phyloP scores from a whole-genome alignment of 2,113 vertebrate genomes.

The Heterotilapia buettikoferi region DNA sequence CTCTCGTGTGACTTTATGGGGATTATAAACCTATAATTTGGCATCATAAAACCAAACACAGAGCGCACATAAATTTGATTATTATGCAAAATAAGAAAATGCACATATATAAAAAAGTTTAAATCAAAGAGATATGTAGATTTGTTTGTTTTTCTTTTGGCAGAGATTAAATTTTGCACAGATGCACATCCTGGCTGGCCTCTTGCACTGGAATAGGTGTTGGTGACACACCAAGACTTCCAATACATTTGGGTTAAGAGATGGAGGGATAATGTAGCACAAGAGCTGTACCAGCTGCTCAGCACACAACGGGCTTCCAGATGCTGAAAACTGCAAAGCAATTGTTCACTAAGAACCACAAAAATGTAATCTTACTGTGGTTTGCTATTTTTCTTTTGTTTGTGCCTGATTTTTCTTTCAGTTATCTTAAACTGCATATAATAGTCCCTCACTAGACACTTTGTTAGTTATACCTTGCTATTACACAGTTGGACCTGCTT shows the following conservation, averaged over 20 bases:
- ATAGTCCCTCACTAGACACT: neutral
- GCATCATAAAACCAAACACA: neutral
- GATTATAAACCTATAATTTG: conserved; percentile 2
- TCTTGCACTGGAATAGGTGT: neutral
- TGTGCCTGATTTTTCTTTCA: neutral
- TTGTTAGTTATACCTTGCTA: neutral
- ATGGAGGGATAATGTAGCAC: neutral
- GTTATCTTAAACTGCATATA: neutral
- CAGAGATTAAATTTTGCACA: neutral
- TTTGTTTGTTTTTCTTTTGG: neutral
- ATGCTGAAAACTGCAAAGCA: neutral
- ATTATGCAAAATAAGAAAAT: neutral
- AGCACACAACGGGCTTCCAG: neutral
- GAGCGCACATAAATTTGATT: neutral
- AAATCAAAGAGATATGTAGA: neutral
- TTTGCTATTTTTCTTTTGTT: neutral
- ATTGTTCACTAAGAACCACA: neutral
- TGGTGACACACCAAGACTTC: neutral
- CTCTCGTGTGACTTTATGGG: conserved; percentile 1
- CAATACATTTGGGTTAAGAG: conserved; percentile 4
- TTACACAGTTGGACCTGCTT: neutral
- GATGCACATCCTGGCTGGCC: neutral
- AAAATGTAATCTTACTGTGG: neutral
- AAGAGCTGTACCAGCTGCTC: neutral
- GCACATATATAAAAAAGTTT: neutral